These are phyloP conservation scores for Actenoides hombroni DNA, from an alignment of 2,113 vertebrate genomes.

Conservation along the genomic window DNA sequence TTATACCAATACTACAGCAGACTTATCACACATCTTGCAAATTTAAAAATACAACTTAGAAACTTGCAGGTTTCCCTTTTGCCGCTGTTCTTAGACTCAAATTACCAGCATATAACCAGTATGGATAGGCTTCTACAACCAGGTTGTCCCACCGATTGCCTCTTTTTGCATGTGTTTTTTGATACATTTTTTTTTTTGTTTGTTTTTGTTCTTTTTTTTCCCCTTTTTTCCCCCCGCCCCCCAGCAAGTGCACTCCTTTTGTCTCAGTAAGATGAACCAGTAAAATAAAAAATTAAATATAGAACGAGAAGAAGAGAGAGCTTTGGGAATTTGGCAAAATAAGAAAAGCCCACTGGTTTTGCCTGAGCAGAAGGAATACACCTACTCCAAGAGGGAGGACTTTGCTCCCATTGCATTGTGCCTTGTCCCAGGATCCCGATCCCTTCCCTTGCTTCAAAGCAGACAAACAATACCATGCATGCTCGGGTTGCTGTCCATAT, in stretches of 20 bases:
- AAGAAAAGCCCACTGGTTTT: constrained; percentile 23
- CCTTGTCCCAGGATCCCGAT: neutral
- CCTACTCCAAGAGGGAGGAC: neutral
- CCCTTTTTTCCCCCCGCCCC: neutral
- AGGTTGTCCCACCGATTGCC: constrained; percentile 22
- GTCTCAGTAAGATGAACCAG: constrained; percentile 33
- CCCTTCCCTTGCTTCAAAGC: constrained; percentile 1
- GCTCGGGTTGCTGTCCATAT: neutral
- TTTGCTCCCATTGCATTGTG: neutral
- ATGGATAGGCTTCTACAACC: constrained; percentile 55
- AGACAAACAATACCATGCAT: constrained; percentile 31
- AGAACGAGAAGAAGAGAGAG: neutral
- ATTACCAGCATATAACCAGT: constrained; percentile 56
- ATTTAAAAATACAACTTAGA: constrained; percentile 55
- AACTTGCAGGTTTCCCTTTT: constrained; percentile 53
- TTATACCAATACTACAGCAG: constrained; percentile 75
- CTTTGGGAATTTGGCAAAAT: constrained; percentile 25
- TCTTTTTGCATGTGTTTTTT: constrained; percentile 22
- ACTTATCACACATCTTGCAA: constrained; percentile 72
- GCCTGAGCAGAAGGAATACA: constrained; percentile 25
- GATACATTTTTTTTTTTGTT: neutral
- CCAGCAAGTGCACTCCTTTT: constrained; percentile 42
- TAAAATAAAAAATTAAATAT: neutral
- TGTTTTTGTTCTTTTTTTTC: neutral
- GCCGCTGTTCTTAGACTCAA: constrained; percentile 53